phyloP scores from a whole-genome alignment of 2,113 vertebrate species.

The Caretta caretta region DNA sequence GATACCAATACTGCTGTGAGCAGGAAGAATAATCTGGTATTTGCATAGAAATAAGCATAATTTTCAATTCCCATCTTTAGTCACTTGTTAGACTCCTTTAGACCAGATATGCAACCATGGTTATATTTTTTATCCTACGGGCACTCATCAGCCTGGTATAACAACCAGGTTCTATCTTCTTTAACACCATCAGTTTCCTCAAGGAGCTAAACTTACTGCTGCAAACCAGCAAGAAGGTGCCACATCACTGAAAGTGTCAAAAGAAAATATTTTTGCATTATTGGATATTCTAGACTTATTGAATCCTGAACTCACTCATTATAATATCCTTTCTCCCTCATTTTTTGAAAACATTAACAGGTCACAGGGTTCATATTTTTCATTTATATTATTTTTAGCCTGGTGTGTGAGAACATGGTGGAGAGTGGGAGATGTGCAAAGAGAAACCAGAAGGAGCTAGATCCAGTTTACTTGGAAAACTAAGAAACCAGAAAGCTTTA shows the following conservation, averaged over 20 bases:
- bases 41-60: background rate
- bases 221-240: background rate
- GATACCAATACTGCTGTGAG: background rate
- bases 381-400: constrained; percentile 21
- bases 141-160: background rate
- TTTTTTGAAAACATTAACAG: background rate
- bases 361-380: background rate
- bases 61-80: background rate
- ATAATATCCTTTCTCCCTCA: background rate
- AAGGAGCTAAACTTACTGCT: background rate
- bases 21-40: background rate
- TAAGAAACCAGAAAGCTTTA: background rate
- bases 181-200: background rate
- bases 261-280: background rate
- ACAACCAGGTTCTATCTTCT: background rate
- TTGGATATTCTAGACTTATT: background rate
- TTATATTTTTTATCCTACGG: rapidly evolving
- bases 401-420: background rate
- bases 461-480: background rate
- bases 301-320: background rate
- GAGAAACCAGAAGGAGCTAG: background rate
- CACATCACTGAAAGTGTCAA: background rate
- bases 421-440: background rate
- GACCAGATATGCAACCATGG: background rate
- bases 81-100: background rate